Conservation (phyloP, 2,113 vertebrate genomes). For the Hemiprocne comata region DNA sequence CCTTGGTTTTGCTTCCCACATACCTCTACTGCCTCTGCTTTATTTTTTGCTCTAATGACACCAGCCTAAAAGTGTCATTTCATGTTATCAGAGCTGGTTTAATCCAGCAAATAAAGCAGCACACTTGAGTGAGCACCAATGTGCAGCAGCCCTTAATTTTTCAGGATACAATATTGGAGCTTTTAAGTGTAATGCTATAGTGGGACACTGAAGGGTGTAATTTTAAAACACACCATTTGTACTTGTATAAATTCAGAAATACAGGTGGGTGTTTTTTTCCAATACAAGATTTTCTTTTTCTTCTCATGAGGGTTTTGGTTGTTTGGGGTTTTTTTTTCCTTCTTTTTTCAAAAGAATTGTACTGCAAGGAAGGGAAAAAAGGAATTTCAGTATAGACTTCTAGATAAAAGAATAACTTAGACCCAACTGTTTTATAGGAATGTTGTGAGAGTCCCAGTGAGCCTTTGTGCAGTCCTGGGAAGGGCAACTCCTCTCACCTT, state of each 20-base stretch:
- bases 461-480: neutral
- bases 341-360: neutral
- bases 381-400: neutral
- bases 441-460: neutral
- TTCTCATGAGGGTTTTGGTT: neutral
- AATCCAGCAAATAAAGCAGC: neutral
- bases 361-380: neutral
- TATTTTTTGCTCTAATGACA: neutral
- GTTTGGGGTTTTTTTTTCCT: neutral
- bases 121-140: neutral
- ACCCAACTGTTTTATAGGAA: neutral
- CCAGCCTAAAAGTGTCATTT: neutral
- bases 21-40: neutral
- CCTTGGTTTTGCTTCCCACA: neutral
- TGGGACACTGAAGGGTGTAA: neutral
- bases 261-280: neutral
- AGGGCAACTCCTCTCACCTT: neutral
- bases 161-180: neutral
- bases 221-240: neutral
- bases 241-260: neutral
- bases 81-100: neutral
- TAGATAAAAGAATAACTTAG: neutral
- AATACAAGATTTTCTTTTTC: neutral
- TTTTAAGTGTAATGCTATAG: neutral
- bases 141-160: neutral